Conservation (phyloP, 2,113 vertebrate genomes). For the Nyctibius bracteatus region DNA sequence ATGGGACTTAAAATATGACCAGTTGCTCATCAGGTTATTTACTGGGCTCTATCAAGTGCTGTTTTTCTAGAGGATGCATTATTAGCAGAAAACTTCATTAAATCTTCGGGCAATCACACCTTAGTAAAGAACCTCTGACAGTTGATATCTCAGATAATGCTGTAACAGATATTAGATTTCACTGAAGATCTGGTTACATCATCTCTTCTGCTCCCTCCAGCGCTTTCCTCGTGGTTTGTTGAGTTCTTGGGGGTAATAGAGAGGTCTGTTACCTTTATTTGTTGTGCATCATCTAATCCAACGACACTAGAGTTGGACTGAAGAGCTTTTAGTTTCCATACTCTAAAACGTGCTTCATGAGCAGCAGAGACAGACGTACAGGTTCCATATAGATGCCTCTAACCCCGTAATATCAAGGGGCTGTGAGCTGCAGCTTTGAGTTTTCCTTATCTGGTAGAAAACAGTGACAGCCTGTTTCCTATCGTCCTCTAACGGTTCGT, state of each 20-base stretch:
- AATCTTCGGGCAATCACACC: not conserved
- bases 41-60: not conserved
- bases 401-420: not conserved
- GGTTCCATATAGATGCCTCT: not conserved
- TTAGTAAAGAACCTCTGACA: not conserved
- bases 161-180: not conserved
- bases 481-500: not conserved
- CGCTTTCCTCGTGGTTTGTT: not conserved
- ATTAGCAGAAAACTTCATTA: not conserved
- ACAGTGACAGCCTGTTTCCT: not conserved
- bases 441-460: conserved; percentile 24
- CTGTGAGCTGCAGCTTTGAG: not conserved
- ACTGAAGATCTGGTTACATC: not conserved
- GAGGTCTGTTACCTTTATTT: not conserved
- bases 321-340: not conserved
- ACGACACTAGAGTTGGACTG: not conserved
- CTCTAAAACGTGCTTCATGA: not conserved
- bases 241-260: not conserved
- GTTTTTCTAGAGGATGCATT: not conserved
- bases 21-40: not conserved
- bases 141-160: not conserved
- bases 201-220: not conserved
- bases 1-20: not conserved
- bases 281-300: not conserved
- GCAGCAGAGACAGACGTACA: not conserved